Evolutionary conservation across 2,797 vertebrate genomes (phyloP).

Genomic region (Periparus ater): DNA sequence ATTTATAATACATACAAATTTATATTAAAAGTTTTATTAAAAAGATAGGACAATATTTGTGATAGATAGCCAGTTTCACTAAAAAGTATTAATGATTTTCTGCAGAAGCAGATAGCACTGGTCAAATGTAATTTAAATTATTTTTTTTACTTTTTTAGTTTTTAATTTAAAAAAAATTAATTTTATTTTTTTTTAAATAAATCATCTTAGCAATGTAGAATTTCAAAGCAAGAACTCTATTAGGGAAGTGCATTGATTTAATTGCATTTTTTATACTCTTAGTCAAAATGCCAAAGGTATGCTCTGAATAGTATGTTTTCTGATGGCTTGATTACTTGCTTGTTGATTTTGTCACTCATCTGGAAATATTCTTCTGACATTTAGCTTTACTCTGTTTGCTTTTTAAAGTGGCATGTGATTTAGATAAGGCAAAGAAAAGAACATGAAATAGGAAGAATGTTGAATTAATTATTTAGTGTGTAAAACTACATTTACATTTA

Average conservation of each 20-base stretch:
- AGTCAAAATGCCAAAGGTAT: constrained; percentile 34
- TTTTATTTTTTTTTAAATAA: background rate
- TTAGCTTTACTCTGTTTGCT: constrained; percentile 5
- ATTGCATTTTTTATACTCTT: constrained; percentile 13
- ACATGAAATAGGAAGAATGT: background rate
- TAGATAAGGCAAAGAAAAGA: background rate
- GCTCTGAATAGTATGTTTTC: constrained; percentile 30
- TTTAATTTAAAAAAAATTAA: too few species aligned
- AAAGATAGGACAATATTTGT: background rate
- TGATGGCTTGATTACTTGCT: constrained; percentile 37
- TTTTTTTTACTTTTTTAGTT: too few species aligned
- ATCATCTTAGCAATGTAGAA: background rate
- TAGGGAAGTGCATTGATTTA: constrained; percentile 7
- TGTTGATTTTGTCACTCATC: constrained; percentile 30
- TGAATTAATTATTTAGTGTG: constrained; percentile 7
- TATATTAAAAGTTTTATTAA: background rate
- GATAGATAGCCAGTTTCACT: background rate
- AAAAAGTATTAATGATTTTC: background rate
- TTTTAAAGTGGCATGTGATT: background rate
- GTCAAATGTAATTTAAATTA: background rate
- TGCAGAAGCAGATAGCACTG: background rate
- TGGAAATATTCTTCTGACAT: constrained; percentile 41
- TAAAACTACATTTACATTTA: background rate
- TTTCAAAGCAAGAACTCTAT: background rate
- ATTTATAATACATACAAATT: background rate